Conservation (phyloP, 2,888 invertebrate genomes). For the Agapetus fuscipes region DNA sequence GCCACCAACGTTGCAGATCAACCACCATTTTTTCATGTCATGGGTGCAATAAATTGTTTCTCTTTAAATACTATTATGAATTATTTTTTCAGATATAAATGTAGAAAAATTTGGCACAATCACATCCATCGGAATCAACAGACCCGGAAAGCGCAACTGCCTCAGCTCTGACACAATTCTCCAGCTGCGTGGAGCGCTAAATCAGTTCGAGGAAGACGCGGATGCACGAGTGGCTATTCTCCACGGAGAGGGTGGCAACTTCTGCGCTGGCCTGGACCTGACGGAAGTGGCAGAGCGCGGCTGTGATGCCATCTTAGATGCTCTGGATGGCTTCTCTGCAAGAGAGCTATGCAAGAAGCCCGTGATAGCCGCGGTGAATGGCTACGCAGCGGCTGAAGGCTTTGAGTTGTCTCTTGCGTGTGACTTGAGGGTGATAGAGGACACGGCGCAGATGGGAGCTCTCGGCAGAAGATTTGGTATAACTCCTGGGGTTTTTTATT, state of each 20-base stretch:
- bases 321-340: conserved; percentile 25
- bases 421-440: conserved; percentile 82
- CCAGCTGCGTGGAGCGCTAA: conserved; percentile 61
- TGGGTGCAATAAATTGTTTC: background rate
- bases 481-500: background rate
- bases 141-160: conserved; percentile 75
- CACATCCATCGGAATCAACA: conserved; percentile 78
- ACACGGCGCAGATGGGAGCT: conserved; percentile 77
- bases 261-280: conserved; percentile 88
- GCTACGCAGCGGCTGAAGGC: conserved; percentile 86
- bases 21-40: background rate
- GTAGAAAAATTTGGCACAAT: conserved; percentile 56
- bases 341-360: conserved; percentile 70
- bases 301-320: conserved; percentile 34
- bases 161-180: conserved; percentile 61
- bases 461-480: conserved; percentile 77
- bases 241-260: conserved; percentile 86
- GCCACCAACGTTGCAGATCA: background rate
- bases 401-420: conserved; percentile 86
- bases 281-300: conserved; percentile 53
- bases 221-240: conserved; percentile 64
- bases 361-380: conserved; percentile 80
- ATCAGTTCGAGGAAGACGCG: conserved; percentile 69
- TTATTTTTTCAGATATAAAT: conserved; percentile 34
- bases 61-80: no score